Evolutionary conservation across 2,113 vertebrate species (phyloP), one percentile per base, ranked within the genome.

Genomic region (Tragelaphus imberbis): DNA sequence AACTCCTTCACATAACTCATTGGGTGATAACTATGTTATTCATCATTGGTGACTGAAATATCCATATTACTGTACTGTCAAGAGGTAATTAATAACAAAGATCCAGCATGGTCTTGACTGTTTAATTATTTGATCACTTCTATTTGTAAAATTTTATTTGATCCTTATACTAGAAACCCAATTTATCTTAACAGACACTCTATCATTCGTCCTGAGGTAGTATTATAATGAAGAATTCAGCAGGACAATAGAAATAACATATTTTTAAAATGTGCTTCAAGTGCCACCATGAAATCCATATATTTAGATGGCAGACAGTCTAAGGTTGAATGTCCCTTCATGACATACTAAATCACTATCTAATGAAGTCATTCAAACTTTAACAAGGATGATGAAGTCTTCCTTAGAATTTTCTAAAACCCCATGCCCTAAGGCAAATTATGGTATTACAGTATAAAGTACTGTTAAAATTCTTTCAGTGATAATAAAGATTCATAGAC

Each of bases 161-260:
- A 88, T 97, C 36, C 90, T 86, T 58, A 84, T 19, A 97, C 23
- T 91, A 40, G 55, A 88, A 65, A 97, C 28, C 33, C 96, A 90
- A 71, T 58, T 97, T 7, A 0, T 4, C 75, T 91, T 80, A 92
- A 71, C 88, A 97, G 84, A 63, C 53, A 95, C 51, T 58, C 92
- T 1, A 0, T 79, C 53, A 63, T 91, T 96, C 81, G 93, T 94
- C 93, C 97, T 98, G 97, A 99, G 98, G 98, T 98, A 98, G 98
- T 75, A 75, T 80, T 96, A 93, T 87, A 96, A 98, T 4, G 28
- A 98, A 96, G 68, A 98, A 89, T 95, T 96, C 87, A 90, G 14
- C 12, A 17, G 89, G 84, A 97, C 71, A 85, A 79, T 7, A 79
- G 28, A 65, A 65, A 16, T 30, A 88, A 94, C 13, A 3, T 87